Conservation (phyloP, 1,140 invertebrate genomes). For the Bombus waltoni region DNA sequence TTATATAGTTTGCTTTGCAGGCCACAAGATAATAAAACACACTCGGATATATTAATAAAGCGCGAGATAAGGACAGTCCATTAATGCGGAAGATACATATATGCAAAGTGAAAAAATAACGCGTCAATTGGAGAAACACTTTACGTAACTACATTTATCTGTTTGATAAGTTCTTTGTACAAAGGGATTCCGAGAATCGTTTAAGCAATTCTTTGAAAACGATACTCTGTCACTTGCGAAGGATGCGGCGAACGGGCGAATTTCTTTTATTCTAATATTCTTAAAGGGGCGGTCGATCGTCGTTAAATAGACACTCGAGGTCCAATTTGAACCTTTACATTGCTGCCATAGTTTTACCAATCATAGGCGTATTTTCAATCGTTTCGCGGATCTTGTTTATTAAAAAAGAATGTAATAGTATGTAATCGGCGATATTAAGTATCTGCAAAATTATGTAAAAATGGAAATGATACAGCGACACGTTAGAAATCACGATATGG, state of each 20-base stretch:
- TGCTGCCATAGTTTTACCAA: too few species aligned
- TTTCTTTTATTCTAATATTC: not conserved
- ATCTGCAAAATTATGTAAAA: too few species aligned
- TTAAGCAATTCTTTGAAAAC: conserved; percentile 12
- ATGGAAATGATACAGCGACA: too few species aligned
- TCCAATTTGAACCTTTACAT: not conserved
- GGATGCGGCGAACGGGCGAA: not conserved
- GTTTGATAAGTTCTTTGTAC: not conserved
- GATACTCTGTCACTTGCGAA: not conserved
- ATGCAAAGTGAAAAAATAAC: conserved; percentile 14
- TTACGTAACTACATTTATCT: conserved; percentile 46
- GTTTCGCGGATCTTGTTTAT: too few species aligned
- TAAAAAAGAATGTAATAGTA: too few species aligned
- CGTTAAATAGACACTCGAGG: not conserved
- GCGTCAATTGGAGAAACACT: conserved; percentile 29
- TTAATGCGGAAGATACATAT: conserved; percentile 43
- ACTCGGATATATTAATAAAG: conserved; percentile 38
- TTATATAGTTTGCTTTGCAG: conserved; percentile 23
- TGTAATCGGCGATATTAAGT: too few species aligned
- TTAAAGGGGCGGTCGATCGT: not conserved
- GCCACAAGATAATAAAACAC: conserved; percentile 18
- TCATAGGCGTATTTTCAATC: too few species aligned
- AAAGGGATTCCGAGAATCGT: conserved; percentile 8
- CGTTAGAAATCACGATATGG: too few species aligned
- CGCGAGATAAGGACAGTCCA: conserved; percentile 10